phyloP scores from a whole-genome alignment of 64 coral and sea anemone species.

The Acropora tenuis region DNA sequence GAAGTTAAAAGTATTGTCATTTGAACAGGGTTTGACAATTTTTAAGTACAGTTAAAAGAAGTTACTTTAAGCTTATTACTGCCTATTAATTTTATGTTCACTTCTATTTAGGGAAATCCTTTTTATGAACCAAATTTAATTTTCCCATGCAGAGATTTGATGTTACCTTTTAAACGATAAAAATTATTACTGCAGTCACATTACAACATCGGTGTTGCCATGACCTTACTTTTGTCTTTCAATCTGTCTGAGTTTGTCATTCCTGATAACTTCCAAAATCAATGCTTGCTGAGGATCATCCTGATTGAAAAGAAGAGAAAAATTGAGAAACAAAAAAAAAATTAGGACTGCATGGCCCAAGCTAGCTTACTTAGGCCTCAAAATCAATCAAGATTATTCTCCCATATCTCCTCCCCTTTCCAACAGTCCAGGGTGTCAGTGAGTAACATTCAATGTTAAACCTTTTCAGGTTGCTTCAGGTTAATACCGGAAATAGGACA shows the following conservation, averaged over 20 bases:
- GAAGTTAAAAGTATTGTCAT: not conserved
- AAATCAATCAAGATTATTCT: no score
- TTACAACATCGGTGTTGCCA: not conserved
- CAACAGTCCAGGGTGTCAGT: no score
- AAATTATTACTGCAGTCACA: no score
- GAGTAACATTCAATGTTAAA: no score
- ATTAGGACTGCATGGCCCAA: not conserved
- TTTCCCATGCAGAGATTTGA: not conserved
- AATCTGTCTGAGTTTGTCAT: slow-evolving; percentile 94
- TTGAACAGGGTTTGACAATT: not conserved
- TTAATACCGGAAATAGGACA: no score
- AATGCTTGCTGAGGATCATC: slow-evolving; percentile 92
- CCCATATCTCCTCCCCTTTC: no score
- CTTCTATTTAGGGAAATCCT: no score
- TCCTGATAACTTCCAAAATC: slow-evolving; percentile 95
- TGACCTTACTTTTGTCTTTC: slow-evolving; percentile 84
- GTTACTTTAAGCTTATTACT: no score
- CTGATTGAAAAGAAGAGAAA: slow-evolving; percentile 18
- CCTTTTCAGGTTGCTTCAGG: no score
- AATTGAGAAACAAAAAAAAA: not conserved
- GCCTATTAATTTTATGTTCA: no score
- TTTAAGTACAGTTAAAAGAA: not conserved
- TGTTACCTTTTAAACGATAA: no score
- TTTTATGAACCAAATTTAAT: not conserved
- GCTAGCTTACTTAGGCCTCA: not conserved